Evolutionary conservation across 2,113 vertebrate species (phyloP), one percentile per base, ranked within the genome.

Genomic region (Trichechus manatus): DNA sequence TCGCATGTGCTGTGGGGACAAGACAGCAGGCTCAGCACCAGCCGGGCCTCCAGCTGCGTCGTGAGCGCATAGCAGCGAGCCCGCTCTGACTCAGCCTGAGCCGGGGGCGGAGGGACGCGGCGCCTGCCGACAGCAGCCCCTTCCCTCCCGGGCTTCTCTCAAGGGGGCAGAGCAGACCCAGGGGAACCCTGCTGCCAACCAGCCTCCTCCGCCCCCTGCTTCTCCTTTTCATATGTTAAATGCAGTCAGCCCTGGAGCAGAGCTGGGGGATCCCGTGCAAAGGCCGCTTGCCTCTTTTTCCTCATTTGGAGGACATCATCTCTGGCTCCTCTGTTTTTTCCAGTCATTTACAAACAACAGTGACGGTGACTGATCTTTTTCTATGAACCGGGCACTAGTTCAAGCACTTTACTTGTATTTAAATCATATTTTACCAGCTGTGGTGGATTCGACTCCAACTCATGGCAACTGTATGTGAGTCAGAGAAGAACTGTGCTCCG

Each of bases 1-100:
- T 86, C 99, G 99, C 99, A 99, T 99, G 99, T 99, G 99, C 99
- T 99, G 99, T 94, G 97, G 68, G 83, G 92, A 95, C 93, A 88
- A 63, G 44, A 79, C 1, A 20, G 74, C 10, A 17, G 25, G 22
- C 19, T 94, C 75, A 90, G 80, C 50, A 0, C 15, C 14, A 14
- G 29, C 22, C 11, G 9, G 75, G 39, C 39, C 39, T 39, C 59
- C 50, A 6, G 36, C 36, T 25, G 39, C 61, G 20, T 70, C 31
- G 68, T 5, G 68, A 19, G 68, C 33, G 13, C 66, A 17, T n/a
- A 8, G 70, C 33, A 7, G n/a, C n/a, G 20, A 22, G 33, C 7
- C 63, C 47, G 27, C n/a, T 36, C 70, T 72, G 70, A 36, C 33
- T 72, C 70, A 72, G 70, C 64, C 27, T 29, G 11, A 66, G 64